Conservation (phyloP, 2,113 vertebrate genomes). For the Psilopogon haemacephalus region DNA sequence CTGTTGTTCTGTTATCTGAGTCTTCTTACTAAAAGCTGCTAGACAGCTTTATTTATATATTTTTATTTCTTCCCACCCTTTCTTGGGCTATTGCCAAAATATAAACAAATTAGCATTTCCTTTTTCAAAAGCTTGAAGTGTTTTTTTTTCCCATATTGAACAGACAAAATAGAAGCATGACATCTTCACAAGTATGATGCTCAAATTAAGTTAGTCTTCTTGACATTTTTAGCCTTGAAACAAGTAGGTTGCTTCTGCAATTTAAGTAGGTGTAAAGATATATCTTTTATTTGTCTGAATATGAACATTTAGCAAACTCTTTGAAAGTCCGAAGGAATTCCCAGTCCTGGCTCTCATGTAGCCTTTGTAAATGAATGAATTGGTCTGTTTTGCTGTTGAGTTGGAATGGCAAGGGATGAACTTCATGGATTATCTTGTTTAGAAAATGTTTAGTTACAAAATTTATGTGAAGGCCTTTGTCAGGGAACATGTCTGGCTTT, state of each 20-base stretch:
- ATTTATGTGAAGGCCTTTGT: background rate
- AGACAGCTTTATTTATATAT: background rate
- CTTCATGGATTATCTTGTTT: background rate
- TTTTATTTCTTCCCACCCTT: too few relatives aligned
- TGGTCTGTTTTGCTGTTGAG: background rate
- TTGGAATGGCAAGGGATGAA: background rate
- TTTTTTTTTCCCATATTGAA: background rate
- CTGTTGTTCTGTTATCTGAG: background rate
- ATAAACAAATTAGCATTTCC: constrained; percentile 10
- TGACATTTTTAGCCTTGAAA: constrained; percentile 4
- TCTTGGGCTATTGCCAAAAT: background rate
- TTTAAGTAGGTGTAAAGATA: background rate
- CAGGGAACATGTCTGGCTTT: background rate
- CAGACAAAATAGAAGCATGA: background rate
- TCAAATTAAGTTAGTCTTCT: background rate
- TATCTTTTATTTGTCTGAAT: background rate
- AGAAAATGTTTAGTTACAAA: background rate
- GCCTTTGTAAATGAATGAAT: background rate
- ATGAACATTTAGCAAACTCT: background rate
- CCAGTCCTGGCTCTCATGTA: background rate
- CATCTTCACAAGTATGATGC: background rate
- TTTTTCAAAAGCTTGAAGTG: background rate
- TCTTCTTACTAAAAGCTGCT: background rate
- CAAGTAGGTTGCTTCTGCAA: background rate
- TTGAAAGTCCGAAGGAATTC: background rate